Evolutionary conservation across 2,797 vertebrate genomes (phyloP), one percentile per base, ranked within the genome.

Genomic region (Diplodus sargus): DNA sequence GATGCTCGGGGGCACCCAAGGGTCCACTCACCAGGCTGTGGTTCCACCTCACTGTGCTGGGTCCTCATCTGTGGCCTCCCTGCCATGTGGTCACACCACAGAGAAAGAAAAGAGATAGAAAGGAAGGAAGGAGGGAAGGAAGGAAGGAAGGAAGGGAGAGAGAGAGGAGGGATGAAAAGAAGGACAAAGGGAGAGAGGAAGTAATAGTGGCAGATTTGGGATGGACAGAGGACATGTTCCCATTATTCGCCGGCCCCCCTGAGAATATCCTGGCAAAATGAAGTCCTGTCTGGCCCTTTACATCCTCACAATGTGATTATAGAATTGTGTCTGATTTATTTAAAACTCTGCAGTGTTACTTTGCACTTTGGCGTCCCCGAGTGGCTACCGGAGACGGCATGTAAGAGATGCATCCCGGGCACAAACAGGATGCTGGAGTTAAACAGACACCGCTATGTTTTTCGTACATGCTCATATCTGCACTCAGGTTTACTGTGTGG

Each of bases 1-100:
- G 88, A 90, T 89, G 91, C 91, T 92, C 76, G 83, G 68, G 94
- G 93, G 91, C 85, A 92, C 91, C 89, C 91, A 78, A 80, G 91
- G 92, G 90, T 90, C 89, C 90, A 87, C 89, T 90, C 89, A 77
- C 81, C 74, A 63, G 58, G 84, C 78, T 82, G 79, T 45, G 79
- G 90, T 89, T 90, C 89, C 91, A 88, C 87, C 85, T 90, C 90
- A 66, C 77, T 87, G 89, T 91, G 83, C 85, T 10, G 70, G 84
- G 72, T 85, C 87, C 84, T 90, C 92, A 89, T 94, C 89, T 93
- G 90, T 75, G 89, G 80, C 81, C 83, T 70, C 75, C 56, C 60
- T 39, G 81, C 85, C 90, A 91, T 92, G 91, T 89, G 89, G 81
- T 57, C 79, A 60, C 83, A 49, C 20, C 57, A 49, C 30, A 78